Evolutionary conservation across 2,797 vertebrate genomes (phyloP), one percentile per base, ranked within the genome.

Genomic region (Myotis pilosus): DNA sequence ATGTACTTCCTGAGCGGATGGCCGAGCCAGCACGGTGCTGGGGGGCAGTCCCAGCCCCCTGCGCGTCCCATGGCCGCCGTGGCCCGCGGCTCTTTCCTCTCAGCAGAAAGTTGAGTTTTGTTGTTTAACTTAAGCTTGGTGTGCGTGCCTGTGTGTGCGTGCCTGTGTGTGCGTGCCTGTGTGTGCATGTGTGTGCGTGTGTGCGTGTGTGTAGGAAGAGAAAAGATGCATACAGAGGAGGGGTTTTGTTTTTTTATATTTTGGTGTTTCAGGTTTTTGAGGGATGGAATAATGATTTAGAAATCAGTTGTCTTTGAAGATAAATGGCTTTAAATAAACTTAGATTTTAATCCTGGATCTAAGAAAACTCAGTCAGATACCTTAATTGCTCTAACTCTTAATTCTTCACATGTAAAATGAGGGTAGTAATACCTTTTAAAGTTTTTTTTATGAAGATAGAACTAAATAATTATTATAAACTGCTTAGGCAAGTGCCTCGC

Each of bases 311-410:
- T 66, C 30, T 71, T 88, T 71, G 33, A 94, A 57, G 33, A 47
- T 23, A 91, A 86, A 71, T 76, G 41, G 53, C 53, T 95, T 91
- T 44, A 71, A 80, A 79, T 89, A 84, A 87, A 92, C 20, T 64
- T 82, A 81, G 6, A 36, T 88, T 92, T 90, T 82, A 82, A 82
- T 88, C 30, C 22, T 74, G 41, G 28, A 11, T 85, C 55, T 90
- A 68, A 71, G 33, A 64, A 81, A 28, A 36, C 19, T 91, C 47
- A 80, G 28, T 36, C 13, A 89, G 38, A 55, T 78, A 44, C 44
- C 19, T 79, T 84, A 53, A 76, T 38, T 47, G 10, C 41, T 28
- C 8, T 47, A 69, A 85, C 33, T 11, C 23, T 6, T n/a, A 36
- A 17, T 71, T 89, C 47, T 86, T 93, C 75, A 30, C 64, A 30